Conservation (phyloP, 2,113 vertebrate species). For the Cairina moschata region DNA sequence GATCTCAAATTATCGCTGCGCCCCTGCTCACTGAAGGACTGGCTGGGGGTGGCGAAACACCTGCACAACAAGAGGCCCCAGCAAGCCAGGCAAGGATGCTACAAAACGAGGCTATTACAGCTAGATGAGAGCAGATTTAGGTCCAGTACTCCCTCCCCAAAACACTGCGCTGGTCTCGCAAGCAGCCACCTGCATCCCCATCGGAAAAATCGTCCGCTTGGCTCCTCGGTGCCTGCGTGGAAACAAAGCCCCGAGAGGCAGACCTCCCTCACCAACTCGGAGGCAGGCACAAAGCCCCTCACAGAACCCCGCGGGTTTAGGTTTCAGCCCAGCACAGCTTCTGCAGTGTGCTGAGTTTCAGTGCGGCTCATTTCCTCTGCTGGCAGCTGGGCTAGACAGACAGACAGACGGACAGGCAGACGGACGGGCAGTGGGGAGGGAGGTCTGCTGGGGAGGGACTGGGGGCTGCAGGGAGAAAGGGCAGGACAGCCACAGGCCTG, state of each 20-base stretch:
- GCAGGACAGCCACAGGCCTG: background rate
- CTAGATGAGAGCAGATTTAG: background rate
- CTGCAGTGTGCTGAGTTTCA: background rate
- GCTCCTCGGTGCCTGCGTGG: background rate
- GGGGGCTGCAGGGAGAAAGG: background rate
- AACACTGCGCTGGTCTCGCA: background rate
- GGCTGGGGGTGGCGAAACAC: background rate
- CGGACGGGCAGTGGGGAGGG: background rate
- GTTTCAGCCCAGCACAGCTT: background rate
- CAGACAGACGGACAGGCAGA: background rate
- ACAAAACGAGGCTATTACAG: background rate
- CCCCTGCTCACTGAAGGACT: background rate
- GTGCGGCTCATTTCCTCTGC: background rate
- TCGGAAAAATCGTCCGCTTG: rapidly evolving
- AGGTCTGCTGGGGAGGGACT: background rate
- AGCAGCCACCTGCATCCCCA: background rate
- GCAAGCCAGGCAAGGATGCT: background rate
- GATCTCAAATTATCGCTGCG: background rate
- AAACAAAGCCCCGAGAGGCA: background rate
- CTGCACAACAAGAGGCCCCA: background rate
- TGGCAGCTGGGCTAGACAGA: background rate
- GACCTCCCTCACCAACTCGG: rapidly evolving
- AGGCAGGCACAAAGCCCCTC: background rate
- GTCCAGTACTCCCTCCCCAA: background rate
- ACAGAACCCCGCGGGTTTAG: background rate